Conservation (phyloP, 2,888 invertebrate genomes). For the Callyntrura guangdongensis region DNA sequence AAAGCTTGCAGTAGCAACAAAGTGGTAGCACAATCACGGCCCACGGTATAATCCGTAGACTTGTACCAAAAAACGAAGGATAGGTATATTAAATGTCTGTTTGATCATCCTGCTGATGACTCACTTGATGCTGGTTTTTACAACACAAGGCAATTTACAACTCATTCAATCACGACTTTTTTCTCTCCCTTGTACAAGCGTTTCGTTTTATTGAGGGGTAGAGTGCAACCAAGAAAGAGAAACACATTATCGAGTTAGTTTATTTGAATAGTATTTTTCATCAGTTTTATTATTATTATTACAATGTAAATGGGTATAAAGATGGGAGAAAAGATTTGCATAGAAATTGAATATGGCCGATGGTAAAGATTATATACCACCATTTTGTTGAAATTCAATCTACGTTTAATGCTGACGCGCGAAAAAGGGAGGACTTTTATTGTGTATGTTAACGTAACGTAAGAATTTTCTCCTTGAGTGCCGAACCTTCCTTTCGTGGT, state of each 20-base stretch:
- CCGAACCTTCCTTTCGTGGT: neutral
- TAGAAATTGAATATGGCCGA: slow-evolving; percentile 74
- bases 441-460: slow-evolving; percentile 8
- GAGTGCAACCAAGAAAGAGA: slow-evolving; percentile 23
- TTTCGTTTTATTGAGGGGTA: no score
- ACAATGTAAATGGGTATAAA: slow-evolving; percentile 13
- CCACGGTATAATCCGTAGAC: no score
- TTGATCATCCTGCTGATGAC: slow-evolving; percentile 71
- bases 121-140: slow-evolving; percentile 67
- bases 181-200: neutral
- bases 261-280: slow-evolving; percentile 23
- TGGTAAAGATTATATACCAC: slow-evolving; percentile 20
- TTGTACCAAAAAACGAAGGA: no score
- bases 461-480: slow-evolving; percentile 30
- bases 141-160: slow-evolving; percentile 59
- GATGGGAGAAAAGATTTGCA: slow-evolving; percentile 53
- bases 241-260: slow-evolving; percentile 40
- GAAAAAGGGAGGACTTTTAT: slow-evolving; percentile 9
- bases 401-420: neutral
- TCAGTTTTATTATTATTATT: neutral
- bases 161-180: slow-evolving; percentile 71
- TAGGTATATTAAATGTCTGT: slow-evolving; percentile 18
- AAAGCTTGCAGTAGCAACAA: neutral
- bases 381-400: slow-evolving; percentile 6
- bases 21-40: no score